These are phyloP conservation scores for Macquaria australasica DNA, from an alignment of 2,113 vertebrate genomes.

Conservation along the genomic window DNA sequence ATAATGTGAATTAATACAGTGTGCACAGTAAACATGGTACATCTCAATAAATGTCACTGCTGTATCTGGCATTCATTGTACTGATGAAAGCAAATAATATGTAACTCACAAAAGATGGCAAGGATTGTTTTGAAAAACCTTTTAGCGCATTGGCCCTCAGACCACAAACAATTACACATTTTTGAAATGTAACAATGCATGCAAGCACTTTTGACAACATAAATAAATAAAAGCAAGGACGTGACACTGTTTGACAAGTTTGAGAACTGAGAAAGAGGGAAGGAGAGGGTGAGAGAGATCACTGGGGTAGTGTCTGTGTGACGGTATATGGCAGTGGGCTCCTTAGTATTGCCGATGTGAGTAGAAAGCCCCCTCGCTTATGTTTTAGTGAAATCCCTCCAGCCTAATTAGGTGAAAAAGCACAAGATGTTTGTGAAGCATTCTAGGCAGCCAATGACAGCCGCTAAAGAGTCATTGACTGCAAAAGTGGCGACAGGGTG, in stretches of 20 bases:
- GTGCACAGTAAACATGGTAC: conserved; percentile 25
- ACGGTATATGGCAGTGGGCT: conserved; percentile 7
- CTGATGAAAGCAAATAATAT: conserved; percentile 22
- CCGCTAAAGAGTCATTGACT: conserved; percentile 82
- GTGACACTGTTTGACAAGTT: conserved; percentile 25
- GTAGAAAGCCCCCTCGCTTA: conserved; percentile 38
- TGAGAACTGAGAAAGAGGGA: conserved; percentile 2
- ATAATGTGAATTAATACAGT: conserved; percentile 17
- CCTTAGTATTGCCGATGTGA: conserved; percentile 39
- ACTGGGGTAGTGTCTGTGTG: conserved; percentile 18
- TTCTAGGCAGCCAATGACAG: conserved; percentile 76
- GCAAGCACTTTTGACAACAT: conserved; percentile 2
- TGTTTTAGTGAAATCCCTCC: conserved; percentile 81
- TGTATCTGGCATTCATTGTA: neutral
- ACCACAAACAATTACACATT: conserved; percentile 24
- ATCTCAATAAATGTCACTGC: conserved; percentile 11
- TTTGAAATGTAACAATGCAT: neutral
- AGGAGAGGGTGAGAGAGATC: neutral
- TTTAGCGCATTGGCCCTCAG: conserved; percentile 13
- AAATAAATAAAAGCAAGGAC: neutral
- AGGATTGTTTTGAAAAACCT: conserved; percentile 38
- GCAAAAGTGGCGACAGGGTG: conserved; percentile 76
- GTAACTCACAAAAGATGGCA: conserved; percentile 11
- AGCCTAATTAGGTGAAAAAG: conserved; percentile 86
- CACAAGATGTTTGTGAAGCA: conserved; percentile 84